Base-by-base conservation (phyloP, 92 coral and sea anemone species). In the Epizoanthus fatuus region DNA sequence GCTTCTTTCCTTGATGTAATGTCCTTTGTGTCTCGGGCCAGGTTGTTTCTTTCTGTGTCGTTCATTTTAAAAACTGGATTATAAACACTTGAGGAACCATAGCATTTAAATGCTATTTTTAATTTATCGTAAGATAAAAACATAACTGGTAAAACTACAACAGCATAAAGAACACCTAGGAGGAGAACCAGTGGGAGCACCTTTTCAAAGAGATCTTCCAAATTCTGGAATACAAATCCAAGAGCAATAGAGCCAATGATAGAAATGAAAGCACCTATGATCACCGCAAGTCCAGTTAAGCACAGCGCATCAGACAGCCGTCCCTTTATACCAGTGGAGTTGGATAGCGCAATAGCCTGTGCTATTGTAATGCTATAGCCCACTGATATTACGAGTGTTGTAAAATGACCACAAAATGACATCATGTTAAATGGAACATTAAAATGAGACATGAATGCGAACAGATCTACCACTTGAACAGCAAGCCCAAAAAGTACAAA, bases 391-490 rank as follows among this genome's bases (percentile, higher is more conserved):
- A 70, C 72, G 37, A 86, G 70, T 19, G 86, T 83, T 40, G 86
- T 75, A 67, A 87, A 76, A 25, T 74, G 37, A 51, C 81, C 67
- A 53, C 86, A 65, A 13, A 80, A 45, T 9, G 86, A 84, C 7
- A 86, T 60, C 53, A 63, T 79, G 63, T 90, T 90, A 7, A 90
- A 17, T 0, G 93, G 89, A 51, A 86, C 70, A 51, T 74, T 77
- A 87, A 89, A 90, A 1, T 72, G 6, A 45, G 67, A 60, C 69
- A 90, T 57, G 4, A 90, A 72, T 7, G 87, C 90, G 69, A 66
- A 39, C 55, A 90, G 72, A 44, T 90, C 90, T 63, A 90, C 84
- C 74, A 90, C 86, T 55, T 79, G 86, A 40, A 71, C 83, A 73
- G 63, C 56, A 75, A 86, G 83, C 35, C 93, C 93, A 66, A 49